Evolutionary conservation across 2,797 vertebrate species (phyloP), one percentile per base, ranked within the genome.

Genomic region (Anguilla marmorata): DNA sequence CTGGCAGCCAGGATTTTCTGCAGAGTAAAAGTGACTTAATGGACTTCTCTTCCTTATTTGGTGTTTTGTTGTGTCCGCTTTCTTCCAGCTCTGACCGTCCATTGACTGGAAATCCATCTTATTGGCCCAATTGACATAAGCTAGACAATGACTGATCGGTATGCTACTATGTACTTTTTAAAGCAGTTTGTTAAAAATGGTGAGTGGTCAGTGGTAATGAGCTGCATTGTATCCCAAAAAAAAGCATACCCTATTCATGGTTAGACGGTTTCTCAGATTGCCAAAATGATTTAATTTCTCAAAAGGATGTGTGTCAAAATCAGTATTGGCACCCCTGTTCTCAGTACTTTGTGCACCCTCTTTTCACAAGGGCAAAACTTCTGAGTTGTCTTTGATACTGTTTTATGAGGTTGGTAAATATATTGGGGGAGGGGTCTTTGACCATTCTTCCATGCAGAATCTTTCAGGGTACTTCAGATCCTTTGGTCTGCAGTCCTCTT

Each of bases 31-130:
- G 45, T 69, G 85, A 85, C 14, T 88, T 86, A 88, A 83, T 69
- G 30, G 88, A 83, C 88, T 74, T n/a, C 88, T 86, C 79, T 58
- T 86, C 79, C 88, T 30, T 66, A 86, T 88, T 86, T 86, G 84
- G 85, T 86, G 56, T 60, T 86, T 86, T 86, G 85, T 86, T 82
- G 88, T 88, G 88, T n/a, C 56, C n/a, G 9, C 72, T 63, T 69
- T 86, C 69, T 24, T 30, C 66, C 37, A 33, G 83, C 52, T 45
- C 48, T 14, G 9, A 16, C 63, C 30, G 19, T 30, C 33, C 87
- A 60, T 54, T 66, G 83, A 72, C 33, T 69, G 41, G 33, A 33
- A 72, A 85, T 24, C 79, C 24, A n/a, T 48, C 27, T 3, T 19
- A 48, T 50, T 45, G 79, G 37, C 41, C 41, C 37, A 82, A n/a